Conservation (phyloP, 2,797 vertebrate species). For the Pangasius krempfi region DNA sequence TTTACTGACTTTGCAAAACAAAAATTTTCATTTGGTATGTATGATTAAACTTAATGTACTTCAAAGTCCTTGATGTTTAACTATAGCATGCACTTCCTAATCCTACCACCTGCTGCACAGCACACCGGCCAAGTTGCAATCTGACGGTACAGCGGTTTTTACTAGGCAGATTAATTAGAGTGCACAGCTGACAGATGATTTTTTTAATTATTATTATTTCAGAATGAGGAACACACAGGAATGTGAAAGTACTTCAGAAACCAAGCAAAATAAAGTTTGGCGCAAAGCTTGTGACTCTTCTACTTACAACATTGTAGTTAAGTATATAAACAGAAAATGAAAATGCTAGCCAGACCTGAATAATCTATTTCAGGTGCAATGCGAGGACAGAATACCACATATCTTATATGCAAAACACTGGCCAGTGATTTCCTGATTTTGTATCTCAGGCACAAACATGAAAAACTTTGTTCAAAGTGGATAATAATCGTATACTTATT, state of each 20-base stretch:
- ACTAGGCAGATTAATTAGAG: not conserved
- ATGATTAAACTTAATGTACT: not conserved
- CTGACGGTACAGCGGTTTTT: not conserved
- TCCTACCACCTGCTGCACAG: conserved; percentile 2
- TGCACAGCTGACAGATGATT: not conserved
- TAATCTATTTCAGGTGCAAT: not conserved
- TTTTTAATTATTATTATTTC: not conserved
- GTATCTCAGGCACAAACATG: not conserved
- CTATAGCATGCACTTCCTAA: not conserved
- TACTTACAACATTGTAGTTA: not conserved
- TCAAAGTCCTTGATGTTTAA: not conserved
- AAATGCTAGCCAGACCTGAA: not conserved
- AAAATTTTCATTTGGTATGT: not conserved
- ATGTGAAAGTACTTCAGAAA: no score
- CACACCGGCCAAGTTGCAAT: not conserved
- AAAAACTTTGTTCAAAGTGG: not conserved
- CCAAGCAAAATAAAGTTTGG: not conserved
- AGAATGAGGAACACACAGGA: not conserved
- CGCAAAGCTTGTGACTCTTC: not conserved
- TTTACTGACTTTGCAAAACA: not conserved
- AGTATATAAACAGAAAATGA: not conserved
- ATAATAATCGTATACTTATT: not conserved
- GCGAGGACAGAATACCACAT: not conserved
- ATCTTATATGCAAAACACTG: not conserved
- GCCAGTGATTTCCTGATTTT: not conserved